Evolutionary conservation across 2,888 invertebrate species (phyloP).

Genomic region (Pollenia griseotomentosa): DNA sequence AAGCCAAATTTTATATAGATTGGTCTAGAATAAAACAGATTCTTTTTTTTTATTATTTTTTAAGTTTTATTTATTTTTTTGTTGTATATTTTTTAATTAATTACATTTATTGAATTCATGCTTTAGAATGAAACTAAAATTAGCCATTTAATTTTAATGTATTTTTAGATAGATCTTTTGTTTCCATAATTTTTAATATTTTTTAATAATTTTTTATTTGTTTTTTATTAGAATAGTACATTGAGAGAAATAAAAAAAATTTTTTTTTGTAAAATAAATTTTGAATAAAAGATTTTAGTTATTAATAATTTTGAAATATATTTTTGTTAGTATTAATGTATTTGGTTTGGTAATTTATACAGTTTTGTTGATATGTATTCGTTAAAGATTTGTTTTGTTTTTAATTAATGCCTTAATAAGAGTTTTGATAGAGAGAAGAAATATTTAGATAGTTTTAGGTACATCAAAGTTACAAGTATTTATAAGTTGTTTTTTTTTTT

Average conservation of each 20-base stretch:
- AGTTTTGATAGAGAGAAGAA: constrained; percentile 56
- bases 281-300: constrained; percentile 38
- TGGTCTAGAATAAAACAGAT: background rate
- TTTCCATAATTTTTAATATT: constrained; percentile 36
- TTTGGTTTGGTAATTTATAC: constrained; percentile 17
- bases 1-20: background rate
- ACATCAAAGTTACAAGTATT: constrained; percentile 76
- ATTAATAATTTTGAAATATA: background rate
- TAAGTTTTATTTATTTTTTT: constrained; percentile 43
- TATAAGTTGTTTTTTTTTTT: constrained; percentile 1
- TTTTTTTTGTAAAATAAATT: constrained; percentile 16
- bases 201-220: constrained; percentile 8
- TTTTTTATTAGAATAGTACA: constrained; percentile 53
- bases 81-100: constrained; percentile 46
- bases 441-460: constrained; percentile 75
- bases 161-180: constrained; percentile 39
- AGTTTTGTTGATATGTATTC: constrained; percentile 51
- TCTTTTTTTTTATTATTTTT: background rate
- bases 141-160: constrained; percentile 52
- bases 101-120: constrained; percentile 73
- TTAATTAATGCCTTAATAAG: constrained; percentile 30
- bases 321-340: constrained; percentile 18
- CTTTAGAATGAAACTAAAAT: constrained; percentile 69
- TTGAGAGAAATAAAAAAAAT: constrained; percentile 51
- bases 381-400: constrained; percentile 55